Conservation (phyloP, 2,113 vertebrate species). For the Corythaixoides concolor region DNA sequence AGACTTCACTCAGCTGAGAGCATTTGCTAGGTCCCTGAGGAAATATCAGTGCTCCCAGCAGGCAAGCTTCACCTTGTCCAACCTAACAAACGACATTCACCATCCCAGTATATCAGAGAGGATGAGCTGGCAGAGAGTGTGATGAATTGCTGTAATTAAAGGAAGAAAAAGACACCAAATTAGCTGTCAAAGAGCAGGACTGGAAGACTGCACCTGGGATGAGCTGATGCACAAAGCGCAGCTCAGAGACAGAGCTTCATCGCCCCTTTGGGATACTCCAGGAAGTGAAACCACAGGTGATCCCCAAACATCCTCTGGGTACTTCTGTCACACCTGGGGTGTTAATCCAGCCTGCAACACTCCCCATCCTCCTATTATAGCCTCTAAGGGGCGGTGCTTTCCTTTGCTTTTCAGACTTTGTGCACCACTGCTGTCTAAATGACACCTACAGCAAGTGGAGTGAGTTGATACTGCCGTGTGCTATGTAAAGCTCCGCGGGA, state of each 20-base stretch:
- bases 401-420: background rate
- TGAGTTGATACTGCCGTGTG: background rate
- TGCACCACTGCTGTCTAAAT: background rate
- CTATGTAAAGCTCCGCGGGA: background rate
- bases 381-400: background rate
- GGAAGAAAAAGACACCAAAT: background rate
- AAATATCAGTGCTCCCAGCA: background rate
- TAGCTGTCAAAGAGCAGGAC: background rate
- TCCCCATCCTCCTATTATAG: background rate
- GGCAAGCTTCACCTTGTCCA: slow-evolving; percentile 22
- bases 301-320: background rate
- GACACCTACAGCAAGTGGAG: background rate
- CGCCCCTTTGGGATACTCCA: background rate
- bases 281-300: background rate
- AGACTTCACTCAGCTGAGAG: background rate
- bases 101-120: background rate
- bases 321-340: background rate
- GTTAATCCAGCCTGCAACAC: background rate
- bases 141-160: slow-evolving; percentile 18
- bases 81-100: slow-evolving; percentile 9
- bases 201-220: background rate
- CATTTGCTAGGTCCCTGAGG: background rate
- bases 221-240: background rate
- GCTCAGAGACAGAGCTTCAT: background rate
- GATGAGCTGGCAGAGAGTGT: background rate